A percentile compares a stretch with the other conserved stretches of the same genome.
These are phyloP conservation scores for Meteorus cinctellus DNA, from an alignment of 2,888 invertebrate species.

Conservation along the genomic window DNA sequence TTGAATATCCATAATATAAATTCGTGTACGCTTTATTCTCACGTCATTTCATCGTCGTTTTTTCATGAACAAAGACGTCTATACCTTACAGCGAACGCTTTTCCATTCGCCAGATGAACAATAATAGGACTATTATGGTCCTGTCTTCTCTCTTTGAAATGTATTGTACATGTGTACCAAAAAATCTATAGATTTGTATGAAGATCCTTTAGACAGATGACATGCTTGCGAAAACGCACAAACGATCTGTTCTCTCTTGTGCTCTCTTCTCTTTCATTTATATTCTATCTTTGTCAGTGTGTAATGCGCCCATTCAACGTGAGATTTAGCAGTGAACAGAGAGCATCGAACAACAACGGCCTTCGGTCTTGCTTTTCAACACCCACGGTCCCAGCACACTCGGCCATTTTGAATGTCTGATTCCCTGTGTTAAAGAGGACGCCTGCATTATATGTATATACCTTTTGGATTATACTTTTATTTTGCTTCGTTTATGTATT, in stretches of 20 bases:
- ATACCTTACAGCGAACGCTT: conserved; percentile 5
- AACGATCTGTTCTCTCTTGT: conserved; percentile 9
- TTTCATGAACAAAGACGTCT: conserved; percentile 19
- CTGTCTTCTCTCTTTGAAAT: conserved; percentile 12
- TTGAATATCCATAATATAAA: conserved; percentile 5
- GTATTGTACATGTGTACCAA: not conserved
- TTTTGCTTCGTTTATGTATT: conserved; percentile 31
- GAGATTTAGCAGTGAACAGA: conserved; percentile 47
- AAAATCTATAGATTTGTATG: not conserved
- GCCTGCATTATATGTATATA: conserved; percentile 12
- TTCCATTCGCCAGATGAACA: not conserved
- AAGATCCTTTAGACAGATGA: conserved; percentile 16
- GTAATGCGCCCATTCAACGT: conserved; percentile 36
- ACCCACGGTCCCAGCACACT: conserved; percentile 52
- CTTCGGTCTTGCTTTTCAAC: conserved; percentile 57
- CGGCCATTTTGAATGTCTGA: conserved; percentile 59
- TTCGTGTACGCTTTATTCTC: not conserved
- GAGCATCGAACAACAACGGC: conserved; percentile 48
- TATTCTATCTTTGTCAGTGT: conserved; percentile 15
- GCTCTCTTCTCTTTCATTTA: not conserved
- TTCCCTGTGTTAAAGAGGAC: conserved; percentile 47
- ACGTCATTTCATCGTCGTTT: conserved; percentile 11
- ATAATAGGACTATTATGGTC: conserved; percentile 31
- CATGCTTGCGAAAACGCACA: conserved; percentile 16
- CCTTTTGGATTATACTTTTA: conserved; percentile 38